phyloP scores from a whole-genome alignment of 2,797 vertebrate genomes.

The Coendou prehensilis region DNA sequence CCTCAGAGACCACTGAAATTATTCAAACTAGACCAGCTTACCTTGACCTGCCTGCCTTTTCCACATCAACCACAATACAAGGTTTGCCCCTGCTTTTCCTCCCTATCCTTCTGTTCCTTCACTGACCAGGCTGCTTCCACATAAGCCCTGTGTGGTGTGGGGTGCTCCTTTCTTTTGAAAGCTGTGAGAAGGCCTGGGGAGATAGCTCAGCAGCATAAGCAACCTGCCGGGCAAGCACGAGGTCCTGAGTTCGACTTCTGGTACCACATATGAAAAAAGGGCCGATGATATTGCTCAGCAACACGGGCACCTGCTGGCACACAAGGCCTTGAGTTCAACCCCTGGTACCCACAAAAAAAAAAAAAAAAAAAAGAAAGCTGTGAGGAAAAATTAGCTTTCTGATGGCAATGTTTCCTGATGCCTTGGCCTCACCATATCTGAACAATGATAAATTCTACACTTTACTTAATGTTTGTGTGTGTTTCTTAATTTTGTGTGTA shows the following conservation, averaged over 20 bases:
- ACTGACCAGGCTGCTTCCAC: background rate
- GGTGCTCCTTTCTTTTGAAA: background rate
- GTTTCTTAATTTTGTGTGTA: background rate
- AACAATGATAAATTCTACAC: background rate
- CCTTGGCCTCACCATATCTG: background rate
- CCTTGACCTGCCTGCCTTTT: background rate
- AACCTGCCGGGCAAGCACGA: too few relatives aligned
- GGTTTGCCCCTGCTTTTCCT: rapidly evolving
- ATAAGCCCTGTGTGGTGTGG: rapidly evolving
- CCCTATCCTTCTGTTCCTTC: rapidly evolving
- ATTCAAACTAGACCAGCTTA: rapidly evolving
- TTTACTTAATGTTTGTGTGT: background rate
- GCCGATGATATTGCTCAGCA: too few relatives aligned
- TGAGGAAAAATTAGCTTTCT: background rate
- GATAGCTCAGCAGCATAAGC: too few relatives aligned
- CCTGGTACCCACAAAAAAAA: too few relatives aligned
- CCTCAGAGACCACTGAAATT: background rate
- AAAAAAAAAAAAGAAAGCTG: too few relatives aligned
- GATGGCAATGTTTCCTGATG: background rate
- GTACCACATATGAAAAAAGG: too few relatives aligned
- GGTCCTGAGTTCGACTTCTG: too few relatives aligned
- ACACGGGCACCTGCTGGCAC: too few relatives aligned
- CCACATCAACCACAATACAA: background rate
- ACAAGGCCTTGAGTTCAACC: too few relatives aligned
- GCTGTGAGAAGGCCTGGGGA: background rate